Percentiles rank a stretch among this genome's conserved stretches.
phyloP scores from a whole-genome alignment of 2,797 vertebrate species.

The Tinamus major region DNA sequence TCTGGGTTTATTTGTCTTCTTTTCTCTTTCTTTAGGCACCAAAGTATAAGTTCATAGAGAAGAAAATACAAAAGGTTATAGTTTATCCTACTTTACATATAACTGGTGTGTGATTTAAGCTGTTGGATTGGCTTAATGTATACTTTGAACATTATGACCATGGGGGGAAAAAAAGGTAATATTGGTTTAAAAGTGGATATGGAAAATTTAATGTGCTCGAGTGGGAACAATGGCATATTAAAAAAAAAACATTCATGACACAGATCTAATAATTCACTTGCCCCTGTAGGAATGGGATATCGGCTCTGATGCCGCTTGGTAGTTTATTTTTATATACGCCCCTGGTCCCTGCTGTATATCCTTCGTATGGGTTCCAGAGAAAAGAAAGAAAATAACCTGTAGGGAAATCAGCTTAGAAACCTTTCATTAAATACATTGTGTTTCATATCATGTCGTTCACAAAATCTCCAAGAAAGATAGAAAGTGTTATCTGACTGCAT shows the following conservation, averaged over 20 bases:
- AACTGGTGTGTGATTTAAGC: constrained; percentile 75
- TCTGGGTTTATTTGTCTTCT: constrained; percentile 28
- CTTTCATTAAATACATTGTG: constrained; percentile 85
- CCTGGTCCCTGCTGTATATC: constrained; percentile 81
- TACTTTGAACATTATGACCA: constrained; percentile 77
- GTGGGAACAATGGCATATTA: constrained; percentile 84
- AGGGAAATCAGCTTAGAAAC: constrained; percentile 84
- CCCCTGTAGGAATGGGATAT: constrained; percentile 81
- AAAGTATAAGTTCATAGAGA: constrained; percentile 51
- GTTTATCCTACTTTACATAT: constrained; percentile 76
- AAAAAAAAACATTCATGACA: constrained; percentile 81
- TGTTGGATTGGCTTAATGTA: constrained; percentile 79
- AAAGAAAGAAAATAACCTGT: constrained; percentile 84
- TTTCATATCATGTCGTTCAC: constrained; percentile 80
- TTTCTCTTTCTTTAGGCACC: constrained; percentile 29
- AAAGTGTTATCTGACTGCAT: constrained; percentile 79
- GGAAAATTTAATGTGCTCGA: constrained; percentile 83
- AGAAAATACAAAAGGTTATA: constrained; percentile 73
- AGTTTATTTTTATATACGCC: constrained; percentile 86
- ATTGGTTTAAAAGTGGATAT: constrained; percentile 82
- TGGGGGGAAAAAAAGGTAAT: constrained; percentile 77
- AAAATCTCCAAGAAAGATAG: constrained; percentile 80
- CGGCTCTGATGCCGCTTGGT: constrained; percentile 78
- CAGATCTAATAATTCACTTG: constrained; percentile 85
- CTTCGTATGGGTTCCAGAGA: constrained; percentile 81